phyloP scores from a whole-genome alignment of 2,113 vertebrate genomes.

The Hippolais icterina region DNA sequence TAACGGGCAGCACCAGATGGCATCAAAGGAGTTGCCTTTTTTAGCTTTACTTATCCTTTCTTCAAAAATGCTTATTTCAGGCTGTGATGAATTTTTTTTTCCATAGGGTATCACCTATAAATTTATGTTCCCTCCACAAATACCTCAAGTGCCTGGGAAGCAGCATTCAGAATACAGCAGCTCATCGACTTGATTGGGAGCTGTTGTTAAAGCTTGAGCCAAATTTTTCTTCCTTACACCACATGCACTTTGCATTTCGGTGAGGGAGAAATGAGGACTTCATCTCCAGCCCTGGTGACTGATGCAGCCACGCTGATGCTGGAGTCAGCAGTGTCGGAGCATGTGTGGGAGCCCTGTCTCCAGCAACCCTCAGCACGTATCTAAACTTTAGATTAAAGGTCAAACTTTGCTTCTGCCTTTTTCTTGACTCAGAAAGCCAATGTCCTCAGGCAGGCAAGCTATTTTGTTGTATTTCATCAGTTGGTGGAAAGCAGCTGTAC shows the following conservation, averaged over 20 bases:
- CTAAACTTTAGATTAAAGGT: slow-evolving; percentile 40
- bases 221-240: background rate
- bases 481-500: slow-evolving; percentile 46
- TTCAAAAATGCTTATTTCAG: slow-evolving; percentile 10
- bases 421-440: background rate
- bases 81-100: background rate
- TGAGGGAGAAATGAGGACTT: background rate
- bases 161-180: background rate
- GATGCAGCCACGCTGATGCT: accelerated
- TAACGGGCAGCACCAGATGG: slow-evolving; percentile 31
- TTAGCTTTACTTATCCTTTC: background rate
- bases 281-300: background rate
- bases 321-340: background rate
- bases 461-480: slow-evolving; percentile 30
- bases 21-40: background rate
- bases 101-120: background rate
- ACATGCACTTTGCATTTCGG: background rate
- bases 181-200: background rate
- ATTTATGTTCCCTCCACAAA: accelerated
- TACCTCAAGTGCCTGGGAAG: background rate
- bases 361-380: background rate
- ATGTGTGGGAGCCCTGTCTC: background rate
- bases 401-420: background rate
- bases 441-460: background rate
- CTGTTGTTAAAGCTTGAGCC: background rate